Conservation (phyloP, 2,888 invertebrate species). For the Mantis religiosa region DNA sequence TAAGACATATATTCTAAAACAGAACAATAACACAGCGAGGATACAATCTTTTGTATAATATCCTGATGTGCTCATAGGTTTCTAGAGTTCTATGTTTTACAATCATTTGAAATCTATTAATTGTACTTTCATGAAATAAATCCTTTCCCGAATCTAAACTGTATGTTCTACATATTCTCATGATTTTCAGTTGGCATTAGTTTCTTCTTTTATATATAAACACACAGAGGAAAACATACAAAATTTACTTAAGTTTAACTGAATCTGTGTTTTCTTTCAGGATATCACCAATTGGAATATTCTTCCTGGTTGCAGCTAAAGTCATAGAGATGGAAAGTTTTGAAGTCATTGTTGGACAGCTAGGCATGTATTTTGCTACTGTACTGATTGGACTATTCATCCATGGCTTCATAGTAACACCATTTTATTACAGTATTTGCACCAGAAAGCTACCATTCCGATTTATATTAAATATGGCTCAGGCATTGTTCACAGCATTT, state of each 20-base stretch:
- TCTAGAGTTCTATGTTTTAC: no score
- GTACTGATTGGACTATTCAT: slow-evolving; percentile 86
- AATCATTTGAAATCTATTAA: no score
- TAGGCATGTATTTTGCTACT: slow-evolving; percentile 91
- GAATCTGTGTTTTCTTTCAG: slow-evolving; percentile 48
- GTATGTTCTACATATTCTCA: no score
- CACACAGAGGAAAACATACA: no score
- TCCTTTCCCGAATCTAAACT: no score
- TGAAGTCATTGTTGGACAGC: slow-evolving; percentile 73
- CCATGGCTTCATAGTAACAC: slow-evolving; percentile 88
- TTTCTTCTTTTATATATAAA: no score
- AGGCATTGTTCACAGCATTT: slow-evolving; percentile 91
- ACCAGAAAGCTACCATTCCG: slow-evolving; percentile 79
- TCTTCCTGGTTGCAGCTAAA: slow-evolving; percentile 85
- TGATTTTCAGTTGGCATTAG: no score
- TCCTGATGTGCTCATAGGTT: no score
- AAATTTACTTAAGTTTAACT: not conserved
- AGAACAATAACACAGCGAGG: no score
- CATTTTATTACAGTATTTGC: slow-evolving; percentile 76
- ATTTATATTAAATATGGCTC: slow-evolving; percentile 77
- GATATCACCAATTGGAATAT: slow-evolving; percentile 85
- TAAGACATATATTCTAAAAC: no score
- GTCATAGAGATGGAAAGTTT: slow-evolving; percentile 87
- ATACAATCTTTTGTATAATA: no score
- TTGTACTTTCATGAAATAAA: no score